phyloP scores from a whole-genome alignment of 1,140 invertebrate species.

The Trachelipus rathkii region DNA sequence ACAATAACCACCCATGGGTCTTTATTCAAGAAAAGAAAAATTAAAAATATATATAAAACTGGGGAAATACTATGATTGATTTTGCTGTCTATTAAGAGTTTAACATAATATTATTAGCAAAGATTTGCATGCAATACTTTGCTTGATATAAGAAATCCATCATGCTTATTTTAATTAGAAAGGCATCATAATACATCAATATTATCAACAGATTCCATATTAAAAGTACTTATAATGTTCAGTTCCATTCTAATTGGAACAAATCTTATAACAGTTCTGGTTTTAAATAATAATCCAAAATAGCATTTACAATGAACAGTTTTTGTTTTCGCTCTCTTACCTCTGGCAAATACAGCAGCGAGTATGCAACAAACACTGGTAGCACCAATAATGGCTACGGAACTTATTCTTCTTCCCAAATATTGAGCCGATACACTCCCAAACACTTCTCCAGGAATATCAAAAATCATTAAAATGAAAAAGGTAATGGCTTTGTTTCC shows the following conservation, averaged over 20 bases:
- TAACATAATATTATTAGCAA: too few relatives aligned
- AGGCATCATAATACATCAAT: neutral
- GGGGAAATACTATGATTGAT: too few relatives aligned
- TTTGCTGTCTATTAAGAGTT: too few relatives aligned
- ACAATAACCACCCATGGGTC: slow-evolving; percentile 28
- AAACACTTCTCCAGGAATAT: neutral
- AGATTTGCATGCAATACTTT: too few relatives aligned
- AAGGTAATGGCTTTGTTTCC: neutral
- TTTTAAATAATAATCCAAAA: neutral
- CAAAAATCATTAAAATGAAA: neutral
- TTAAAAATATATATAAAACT: too few relatives aligned
- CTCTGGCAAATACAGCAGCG: neutral
- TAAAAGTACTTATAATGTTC: neutral
- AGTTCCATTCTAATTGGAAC: neutral
- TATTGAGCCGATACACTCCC: neutral
- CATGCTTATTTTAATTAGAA: neutral
- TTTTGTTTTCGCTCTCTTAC: neutral
- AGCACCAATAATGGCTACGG: neutral
- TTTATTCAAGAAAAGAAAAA: neutral
- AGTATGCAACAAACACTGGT: neutral
- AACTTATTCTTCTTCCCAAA: neutral
- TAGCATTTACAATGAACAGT: neutral
- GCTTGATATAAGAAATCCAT: too few relatives aligned
- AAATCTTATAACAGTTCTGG: neutral
- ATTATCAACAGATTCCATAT: neutral